Evolutionary conservation across 2,888 invertebrate genomes (phyloP), one percentile per base, ranked within the genome.

Genomic region (Caradrina kadenii): DNA sequence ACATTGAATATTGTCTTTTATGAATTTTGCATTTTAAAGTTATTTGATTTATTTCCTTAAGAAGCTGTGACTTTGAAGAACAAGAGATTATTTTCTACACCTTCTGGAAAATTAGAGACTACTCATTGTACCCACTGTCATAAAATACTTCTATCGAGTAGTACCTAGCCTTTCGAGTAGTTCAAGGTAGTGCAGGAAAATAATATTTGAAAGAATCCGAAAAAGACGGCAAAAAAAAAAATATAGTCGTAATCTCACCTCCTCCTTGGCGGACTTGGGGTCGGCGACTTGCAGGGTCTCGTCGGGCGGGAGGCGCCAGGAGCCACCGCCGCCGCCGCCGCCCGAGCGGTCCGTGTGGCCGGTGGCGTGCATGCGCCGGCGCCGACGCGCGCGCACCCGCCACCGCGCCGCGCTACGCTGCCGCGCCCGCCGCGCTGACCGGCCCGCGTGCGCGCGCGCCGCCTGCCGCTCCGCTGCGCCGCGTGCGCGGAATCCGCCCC

Each of bases 261-360:
- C 97, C 91, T 97, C 97, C 95, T 98, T 98, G 94, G 97, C 97
- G 83, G 95, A 92, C 96, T 98, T 97, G 91, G 98, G 97, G 96
- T 98, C 98, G 96, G 97, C 98, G 93, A 98, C 98, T 96, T 98
- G 98, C 87, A 98, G 97, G 87, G 98, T 98, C 96, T 98, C 98
- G 96, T 98, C 98, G 92, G 98, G 98, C 95, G 98, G 98, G 95
- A 98, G 97, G 96, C 98, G 97, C 98, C 98, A 98, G 94, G 98
- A 98, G 93, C 96, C 96, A 84, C 95, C 95, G 92, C 96, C 96
- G 93, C 96, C 96, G 93, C 95, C 96, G 93, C 96, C 96, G 94
- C 96, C 96, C 96, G 98, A 98, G 96, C 98, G 97, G 96, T 98
- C 98, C 94, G 98, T 96, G 96, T 97, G 97, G 95, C 97, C 97